Evolutionary conservation across 2,797 vertebrate species (phyloP), one percentile per base, ranked within the genome.

Genomic region (Momotus momota): DNA sequence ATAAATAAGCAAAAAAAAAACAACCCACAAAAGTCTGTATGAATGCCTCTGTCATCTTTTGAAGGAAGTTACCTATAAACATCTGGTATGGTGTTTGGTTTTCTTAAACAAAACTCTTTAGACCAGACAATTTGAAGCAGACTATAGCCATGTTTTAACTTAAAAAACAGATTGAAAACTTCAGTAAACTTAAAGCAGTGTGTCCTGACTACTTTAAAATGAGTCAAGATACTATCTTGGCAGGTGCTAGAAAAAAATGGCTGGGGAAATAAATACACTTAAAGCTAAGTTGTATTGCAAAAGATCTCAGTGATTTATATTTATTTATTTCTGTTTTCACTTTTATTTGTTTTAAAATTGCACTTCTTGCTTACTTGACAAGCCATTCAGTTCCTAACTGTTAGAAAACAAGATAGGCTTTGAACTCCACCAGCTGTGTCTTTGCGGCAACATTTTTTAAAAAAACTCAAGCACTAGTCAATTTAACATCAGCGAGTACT

Each of bases 1-100:
- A 98, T 98, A 98, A 98, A 98, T 98, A 97, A 98, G 98, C 96
- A 97, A 96, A 97, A 98, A 98, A 97, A 97, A 86, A 98, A 97
- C 35, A 35, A 35, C 35, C 35, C 35, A 35, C 35, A 35, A 35
- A 35, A 97, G 96, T 97, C 94, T 98, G 97, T 97, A 91, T 97
- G 86, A 98, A 98, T 94, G 98, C 96, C 98, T 98, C 96, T 98
- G 98, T 98, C 98, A 98, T 98, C 98, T 98, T 98, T 98, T 98
- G 93, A 96, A 97, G 96, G 95, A 97, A 97, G 92, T 87, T 85
- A 80, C 71, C 15, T 87, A 33, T 60, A 74, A 96, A 84, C 40
- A 91, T 80, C 49, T 55, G 43, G 45, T 90, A n/a, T n/a, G 91
- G 70, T 95, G 60, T 35, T 86, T 87, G 61, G 23, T 26, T 85